A percentile compares a stretch with the other conserved stretches of the same genome.
phyloP scores from a whole-genome alignment of 64 coral and sea anemone species.

The Dendrophyllia cribrosa region DNA sequence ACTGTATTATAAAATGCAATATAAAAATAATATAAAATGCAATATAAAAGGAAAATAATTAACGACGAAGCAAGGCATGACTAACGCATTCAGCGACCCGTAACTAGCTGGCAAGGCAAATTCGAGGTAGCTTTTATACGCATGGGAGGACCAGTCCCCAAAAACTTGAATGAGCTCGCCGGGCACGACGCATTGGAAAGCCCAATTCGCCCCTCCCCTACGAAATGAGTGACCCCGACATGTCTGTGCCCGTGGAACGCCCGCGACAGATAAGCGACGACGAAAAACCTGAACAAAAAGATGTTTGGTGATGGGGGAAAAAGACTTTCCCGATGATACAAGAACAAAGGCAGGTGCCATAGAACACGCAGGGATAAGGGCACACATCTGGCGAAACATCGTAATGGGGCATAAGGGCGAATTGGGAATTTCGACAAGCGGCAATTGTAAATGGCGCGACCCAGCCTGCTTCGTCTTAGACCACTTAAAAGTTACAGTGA shows the following conservation, averaged over 20 bases:
- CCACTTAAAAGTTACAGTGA: constrained; percentile 4
- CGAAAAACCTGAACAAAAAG: background rate
- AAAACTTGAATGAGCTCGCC: constrained; percentile 19
- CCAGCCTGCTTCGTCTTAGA: constrained; percentile 50
- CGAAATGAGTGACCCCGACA: background rate
- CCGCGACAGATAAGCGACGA: background rate
- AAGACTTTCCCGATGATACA: too few species aligned
- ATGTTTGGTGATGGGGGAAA: background rate
- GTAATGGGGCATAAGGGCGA: constrained; percentile 1
- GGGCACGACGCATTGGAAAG: too few species aligned
- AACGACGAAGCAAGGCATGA: background rate
- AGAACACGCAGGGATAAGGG: background rate
- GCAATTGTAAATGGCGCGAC: constrained; percentile 31
- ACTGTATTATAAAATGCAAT: background rate
- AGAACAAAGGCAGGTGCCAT: background rate
- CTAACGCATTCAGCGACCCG: background rate
- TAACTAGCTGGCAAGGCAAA: constrained; percentile 3
- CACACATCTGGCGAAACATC: background rate
- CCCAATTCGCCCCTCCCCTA: background rate
- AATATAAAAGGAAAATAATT: too few species aligned
- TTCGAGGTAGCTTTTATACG: constrained; percentile 28
- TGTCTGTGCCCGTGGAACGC: background rate
- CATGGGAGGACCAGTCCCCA: constrained; percentile 40
- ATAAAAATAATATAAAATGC: background rate
- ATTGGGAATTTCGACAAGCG: background rate